Percentiles rank a stretch among this genome's conserved stretches.
Conservation (phyloP, 2,797 vertebrate species). For the Borostomias antarcticus region DNA sequence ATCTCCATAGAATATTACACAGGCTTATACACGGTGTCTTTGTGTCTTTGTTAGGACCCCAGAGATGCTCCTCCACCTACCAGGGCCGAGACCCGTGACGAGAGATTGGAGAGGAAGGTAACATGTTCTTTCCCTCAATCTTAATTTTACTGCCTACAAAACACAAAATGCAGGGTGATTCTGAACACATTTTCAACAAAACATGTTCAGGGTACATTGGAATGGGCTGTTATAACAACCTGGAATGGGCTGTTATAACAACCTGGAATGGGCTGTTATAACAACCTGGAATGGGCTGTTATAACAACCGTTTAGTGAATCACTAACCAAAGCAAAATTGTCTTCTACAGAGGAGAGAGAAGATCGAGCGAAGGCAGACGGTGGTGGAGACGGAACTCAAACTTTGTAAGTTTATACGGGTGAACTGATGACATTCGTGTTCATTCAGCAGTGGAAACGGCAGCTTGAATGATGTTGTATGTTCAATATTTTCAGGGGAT, state of each 20-base stretch:
- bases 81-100: conserved; percentile 91
- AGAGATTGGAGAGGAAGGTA: conserved; percentile 93
- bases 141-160: no score
- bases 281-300: not conserved
- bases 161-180: no score
- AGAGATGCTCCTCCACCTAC: conserved; percentile 94
- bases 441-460: not conserved
- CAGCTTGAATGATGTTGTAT: not conserved
- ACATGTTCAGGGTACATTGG: no score
- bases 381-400: conserved; percentile 93
- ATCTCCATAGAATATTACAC: not conserved
- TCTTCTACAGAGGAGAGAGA: conserved; percentile 92
- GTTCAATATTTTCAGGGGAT: conserved; percentile 79
- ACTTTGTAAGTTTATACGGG: conserved; percentile 81
- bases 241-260: no score
- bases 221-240: no score
- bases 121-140: no score
- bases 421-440: rapidly evolving
- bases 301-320: not conserved
- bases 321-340: no score
- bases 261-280: no score
- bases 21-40: no score
- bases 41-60: conserved; percentile 71
- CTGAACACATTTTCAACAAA: no score
- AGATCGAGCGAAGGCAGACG: conserved; percentile 90